These are phyloP conservation scores for Peromyscus aztecus DNA, from an alignment of 2,797 vertebrate genomes.

Conservation along the genomic window DNA sequence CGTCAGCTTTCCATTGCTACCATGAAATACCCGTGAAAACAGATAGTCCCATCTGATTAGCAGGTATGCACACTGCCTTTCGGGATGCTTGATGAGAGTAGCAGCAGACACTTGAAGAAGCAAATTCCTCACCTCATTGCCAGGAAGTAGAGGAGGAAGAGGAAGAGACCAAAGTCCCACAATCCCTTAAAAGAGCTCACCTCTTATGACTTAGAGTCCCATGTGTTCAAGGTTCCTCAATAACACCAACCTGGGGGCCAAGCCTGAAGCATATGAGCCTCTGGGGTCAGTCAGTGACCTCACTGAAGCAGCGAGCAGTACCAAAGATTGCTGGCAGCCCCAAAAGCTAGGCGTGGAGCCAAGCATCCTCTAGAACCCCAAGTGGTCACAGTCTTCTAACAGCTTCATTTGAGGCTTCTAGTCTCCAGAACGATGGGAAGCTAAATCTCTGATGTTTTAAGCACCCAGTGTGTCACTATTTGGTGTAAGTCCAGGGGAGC, in stretches of 20 bases:
- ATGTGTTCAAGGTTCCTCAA: not conserved
- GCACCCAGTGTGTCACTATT: not conserved
- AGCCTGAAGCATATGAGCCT: not conserved
- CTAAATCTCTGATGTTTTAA: not conserved
- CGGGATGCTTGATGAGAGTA: not conserved
- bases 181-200: not conserved
- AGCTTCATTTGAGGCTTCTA: not conserved
- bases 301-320: not conserved
- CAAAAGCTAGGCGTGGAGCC: not conserved
- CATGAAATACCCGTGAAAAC: not conserved
- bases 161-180: not conserved
- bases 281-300: not conserved
- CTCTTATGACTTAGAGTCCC: not conserved
- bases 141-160: not conserved
- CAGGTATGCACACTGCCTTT: not conserved
- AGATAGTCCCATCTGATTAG: not conserved
- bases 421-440: not conserved
- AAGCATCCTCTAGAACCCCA: not conserved
- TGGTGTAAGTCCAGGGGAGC: not conserved
- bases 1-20: not conserved
- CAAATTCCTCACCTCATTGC: not conserved
- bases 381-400: not conserved
- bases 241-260: not conserved
- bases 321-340: not conserved
- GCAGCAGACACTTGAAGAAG: not conserved